These are phyloP conservation scores for Albula goreensis DNA, from an alignment of 2,113 vertebrate genomes.

Conservation along the genomic window DNA sequence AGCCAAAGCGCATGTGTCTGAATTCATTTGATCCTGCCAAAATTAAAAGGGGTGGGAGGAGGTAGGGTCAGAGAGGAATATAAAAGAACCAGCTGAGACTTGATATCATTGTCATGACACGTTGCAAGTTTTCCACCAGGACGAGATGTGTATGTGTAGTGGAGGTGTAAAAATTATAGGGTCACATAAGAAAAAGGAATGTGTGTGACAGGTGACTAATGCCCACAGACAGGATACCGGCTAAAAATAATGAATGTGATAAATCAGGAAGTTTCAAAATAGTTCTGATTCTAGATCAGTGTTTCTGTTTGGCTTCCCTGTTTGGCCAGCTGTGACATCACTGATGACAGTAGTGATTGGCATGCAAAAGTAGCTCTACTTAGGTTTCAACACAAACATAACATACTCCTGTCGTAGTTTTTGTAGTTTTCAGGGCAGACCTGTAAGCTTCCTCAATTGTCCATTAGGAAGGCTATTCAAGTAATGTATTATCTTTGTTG, in stretches of 20 bases:
- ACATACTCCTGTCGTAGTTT: neutral
- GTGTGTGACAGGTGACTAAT: neutral
- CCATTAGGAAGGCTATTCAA: neutral
- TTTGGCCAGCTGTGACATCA: neutral
- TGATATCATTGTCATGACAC: neutral
- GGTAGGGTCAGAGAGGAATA: conserved; percentile 30
- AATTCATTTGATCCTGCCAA: conserved; percentile 54
- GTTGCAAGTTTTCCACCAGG: neutral
- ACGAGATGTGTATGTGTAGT: neutral
- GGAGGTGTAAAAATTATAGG: neutral
- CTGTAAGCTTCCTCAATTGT: neutral
- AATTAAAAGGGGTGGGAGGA: conserved; percentile 50
- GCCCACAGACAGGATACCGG: neutral
- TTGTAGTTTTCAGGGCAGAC: neutral
- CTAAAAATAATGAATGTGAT: neutral
- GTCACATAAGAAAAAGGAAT: neutral
- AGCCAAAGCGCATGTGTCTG: conserved; percentile 64
- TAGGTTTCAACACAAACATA: neutral
- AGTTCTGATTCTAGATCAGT: neutral
- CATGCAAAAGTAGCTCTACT: neutral
- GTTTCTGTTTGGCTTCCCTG: neutral
- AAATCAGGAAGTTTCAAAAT: conserved; percentile 3
- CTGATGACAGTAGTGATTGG: neutral
- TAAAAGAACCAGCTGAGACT: conserved; percentile 54
- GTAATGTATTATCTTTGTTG: neutral